These are phyloP conservation scores for Proteles cristata DNA, from an alignment of 2,113 vertebrate species.

Conservation along the genomic window DNA sequence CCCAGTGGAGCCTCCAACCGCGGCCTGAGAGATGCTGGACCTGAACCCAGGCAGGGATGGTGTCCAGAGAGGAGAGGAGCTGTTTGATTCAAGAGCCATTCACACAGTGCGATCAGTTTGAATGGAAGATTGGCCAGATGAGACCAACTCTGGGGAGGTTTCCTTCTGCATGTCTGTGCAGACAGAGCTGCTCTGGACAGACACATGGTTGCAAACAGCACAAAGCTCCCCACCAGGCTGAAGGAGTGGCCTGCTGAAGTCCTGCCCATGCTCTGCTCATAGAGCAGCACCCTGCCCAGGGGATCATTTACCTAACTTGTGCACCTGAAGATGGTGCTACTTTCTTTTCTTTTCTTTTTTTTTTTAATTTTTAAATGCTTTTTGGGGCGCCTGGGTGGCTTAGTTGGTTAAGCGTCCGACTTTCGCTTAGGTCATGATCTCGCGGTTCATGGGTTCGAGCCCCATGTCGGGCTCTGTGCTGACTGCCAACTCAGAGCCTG, in stretches of 20 bases:
- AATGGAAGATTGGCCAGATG: neutral
- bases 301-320: neutral
- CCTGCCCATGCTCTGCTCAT: neutral
- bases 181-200: neutral
- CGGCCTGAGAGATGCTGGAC: neutral
- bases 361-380: no score
- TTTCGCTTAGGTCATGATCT: no score
- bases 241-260: no score
- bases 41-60: neutral
- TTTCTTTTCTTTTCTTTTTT: neutral
- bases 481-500: no score
- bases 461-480: no score
- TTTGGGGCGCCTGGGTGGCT: no score
- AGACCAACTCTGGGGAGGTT: neutral
- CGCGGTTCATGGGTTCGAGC: no score
- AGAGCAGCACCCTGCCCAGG: neutral
- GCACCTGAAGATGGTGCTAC: neutral
- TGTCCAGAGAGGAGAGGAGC: neutral
- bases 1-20: neutral
- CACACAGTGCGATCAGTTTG: neutral
- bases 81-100: neutral
- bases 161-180: neutral
- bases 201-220: fast-evolving
- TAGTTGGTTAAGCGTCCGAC: no score
- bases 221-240: neutral